A percentile compares a stretch with the other conserved stretches of the same genome.
These are phyloP conservation scores for Pemphredon lugubris DNA, from an alignment of 2,888 invertebrate genomes.

Conservation along the genomic window DNA sequence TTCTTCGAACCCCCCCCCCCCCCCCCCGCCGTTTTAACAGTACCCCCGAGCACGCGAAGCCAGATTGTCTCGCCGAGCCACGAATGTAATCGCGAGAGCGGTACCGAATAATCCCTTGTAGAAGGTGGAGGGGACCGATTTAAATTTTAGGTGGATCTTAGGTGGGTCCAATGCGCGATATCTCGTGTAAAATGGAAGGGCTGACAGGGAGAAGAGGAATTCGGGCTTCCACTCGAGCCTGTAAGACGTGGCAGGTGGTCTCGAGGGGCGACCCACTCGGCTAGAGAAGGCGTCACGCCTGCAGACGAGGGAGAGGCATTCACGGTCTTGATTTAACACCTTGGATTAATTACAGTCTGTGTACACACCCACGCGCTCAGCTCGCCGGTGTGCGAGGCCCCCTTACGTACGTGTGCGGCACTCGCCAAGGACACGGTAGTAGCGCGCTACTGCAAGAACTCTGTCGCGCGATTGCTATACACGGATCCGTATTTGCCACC, in stretches of 20 bases:
- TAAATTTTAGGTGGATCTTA: constrained; percentile 25
- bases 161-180: constrained; percentile 39
- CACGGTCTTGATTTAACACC: constrained; percentile 77
- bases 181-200: constrained; percentile 33
- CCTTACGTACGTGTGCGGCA: constrained; percentile 13
- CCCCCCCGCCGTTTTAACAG: no score
- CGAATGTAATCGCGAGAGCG: neutral
- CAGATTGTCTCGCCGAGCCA: no score
- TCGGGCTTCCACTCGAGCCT: constrained; percentile 53
- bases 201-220: constrained; percentile 54
- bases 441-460: constrained; percentile 26
- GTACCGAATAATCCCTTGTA: neutral
- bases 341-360: constrained; percentile 77
- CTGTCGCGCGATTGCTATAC: neutral
- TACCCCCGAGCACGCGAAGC: neutral
- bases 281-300: constrained; percentile 68
- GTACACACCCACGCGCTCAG: constrained; percentile 53
- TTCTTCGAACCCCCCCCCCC: no score
- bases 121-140: constrained; percentile 14
- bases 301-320: constrained; percentile 65
- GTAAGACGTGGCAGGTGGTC: constrained; percentile 65
- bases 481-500: neutral
- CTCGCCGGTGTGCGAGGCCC: neutral
- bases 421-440: constrained; percentile 20
- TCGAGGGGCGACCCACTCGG: constrained; percentile 65